Evolutionary conservation across 2,888 invertebrate genomes (phyloP).

Genomic region (Parochlus steinenii): DNA sequence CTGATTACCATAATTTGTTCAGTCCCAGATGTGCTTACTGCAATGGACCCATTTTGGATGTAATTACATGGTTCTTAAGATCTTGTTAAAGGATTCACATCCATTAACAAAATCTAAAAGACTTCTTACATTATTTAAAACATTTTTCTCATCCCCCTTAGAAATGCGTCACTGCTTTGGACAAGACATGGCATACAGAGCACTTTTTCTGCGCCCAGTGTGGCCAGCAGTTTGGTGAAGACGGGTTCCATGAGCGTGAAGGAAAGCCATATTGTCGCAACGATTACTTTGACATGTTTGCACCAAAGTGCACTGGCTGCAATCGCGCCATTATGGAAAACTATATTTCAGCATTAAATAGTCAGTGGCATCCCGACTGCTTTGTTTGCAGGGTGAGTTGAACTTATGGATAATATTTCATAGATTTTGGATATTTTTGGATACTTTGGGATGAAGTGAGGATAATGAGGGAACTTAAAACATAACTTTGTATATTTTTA

Average conservation of each 20-base stretch:
- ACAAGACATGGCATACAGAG: slow-evolving; percentile 97
- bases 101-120: too few relatives aligned
- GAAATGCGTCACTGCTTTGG: slow-evolving; percentile 97
- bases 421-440: background rate
- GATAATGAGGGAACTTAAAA: too few relatives aligned
- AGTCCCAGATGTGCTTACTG: slow-evolving; percentile 98
- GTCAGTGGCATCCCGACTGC: slow-evolving; percentile 97
- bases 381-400: slow-evolving; percentile 92
- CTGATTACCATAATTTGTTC: slow-evolving; percentile 96
- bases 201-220: slow-evolving; percentile 98
- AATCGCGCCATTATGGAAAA: slow-evolving; percentile 92
- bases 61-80: slow-evolving; percentile 43
- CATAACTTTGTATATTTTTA: too few relatives aligned
- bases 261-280: slow-evolving; percentile 91
- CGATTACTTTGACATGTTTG: slow-evolving; percentile 96
- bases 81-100: too few relatives aligned
- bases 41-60: slow-evolving; percentile 96
- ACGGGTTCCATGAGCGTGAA: slow-evolving; percentile 93
- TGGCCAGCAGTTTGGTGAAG: slow-evolving; percentile 91
- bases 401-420: slow-evolving; percentile 6
- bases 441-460: slow-evolving; percentile 2
- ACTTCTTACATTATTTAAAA: background rate
- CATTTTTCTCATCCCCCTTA: slow-evolving; percentile 32
- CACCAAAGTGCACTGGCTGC: slow-evolving; percentile 95
- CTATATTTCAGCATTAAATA: slow-evolving; percentile 92